Evolutionary conservation across 2,113 vertebrate species (phyloP).

Genomic region (Cephalopterus ornatus): DNA sequence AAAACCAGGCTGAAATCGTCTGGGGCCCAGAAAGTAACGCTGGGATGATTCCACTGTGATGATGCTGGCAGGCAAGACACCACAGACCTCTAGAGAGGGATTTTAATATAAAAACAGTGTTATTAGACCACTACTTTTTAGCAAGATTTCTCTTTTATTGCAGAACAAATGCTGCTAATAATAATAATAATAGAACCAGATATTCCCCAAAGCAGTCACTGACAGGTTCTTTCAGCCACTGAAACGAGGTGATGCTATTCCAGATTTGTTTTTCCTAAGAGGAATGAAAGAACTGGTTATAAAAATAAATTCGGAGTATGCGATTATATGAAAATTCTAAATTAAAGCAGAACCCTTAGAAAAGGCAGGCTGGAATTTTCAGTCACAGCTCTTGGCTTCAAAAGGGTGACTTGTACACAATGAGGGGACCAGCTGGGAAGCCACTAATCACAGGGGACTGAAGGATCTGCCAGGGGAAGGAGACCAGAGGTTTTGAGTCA

Average conservation of each 20-base stretch:
- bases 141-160: neutral
- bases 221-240: neutral
- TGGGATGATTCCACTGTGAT: neutral
- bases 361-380: neutral
- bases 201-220: neutral
- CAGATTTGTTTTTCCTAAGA: neutral
- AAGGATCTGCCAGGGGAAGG: neutral
- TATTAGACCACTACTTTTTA: neutral
- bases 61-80: neutral
- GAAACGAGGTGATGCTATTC: neutral
- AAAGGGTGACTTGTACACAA: neutral
- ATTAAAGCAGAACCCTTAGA: neutral
- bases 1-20: neutral
- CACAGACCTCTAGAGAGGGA: neutral
- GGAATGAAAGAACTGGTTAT: neutral
- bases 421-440: neutral
- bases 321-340: neutral
- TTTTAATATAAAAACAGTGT: neutral
- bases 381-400: neutral
- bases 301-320: neutral
- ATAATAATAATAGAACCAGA: neutral
- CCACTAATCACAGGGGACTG: neutral
- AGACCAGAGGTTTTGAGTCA: neutral
- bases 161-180: constrained; percentile 13
- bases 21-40: neutral